Evolutionary conservation across 1,140 invertebrate species (phyloP).

Genomic region (Frieseomelitta varia): DNA sequence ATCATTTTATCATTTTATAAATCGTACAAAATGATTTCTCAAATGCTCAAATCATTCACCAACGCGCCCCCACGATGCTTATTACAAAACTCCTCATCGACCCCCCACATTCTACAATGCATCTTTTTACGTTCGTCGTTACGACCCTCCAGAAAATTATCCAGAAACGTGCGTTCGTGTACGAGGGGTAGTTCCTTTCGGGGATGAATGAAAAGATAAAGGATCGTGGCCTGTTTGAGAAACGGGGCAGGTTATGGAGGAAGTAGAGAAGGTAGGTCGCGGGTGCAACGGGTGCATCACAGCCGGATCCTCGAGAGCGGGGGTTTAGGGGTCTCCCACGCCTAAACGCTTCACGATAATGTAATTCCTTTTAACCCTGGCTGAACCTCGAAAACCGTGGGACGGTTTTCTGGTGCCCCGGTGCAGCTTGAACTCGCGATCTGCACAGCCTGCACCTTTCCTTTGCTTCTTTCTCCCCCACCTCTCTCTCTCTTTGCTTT

Average conservation of each 20-base stretch:
- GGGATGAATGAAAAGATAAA: constrained; percentile 32
- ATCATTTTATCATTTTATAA: too few species aligned
- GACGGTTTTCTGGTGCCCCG: constrained; percentile 50
- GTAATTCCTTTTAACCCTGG: constrained; percentile 73
- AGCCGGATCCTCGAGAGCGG: constrained; percentile 55
- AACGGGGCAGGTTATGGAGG: constrained; percentile 5
- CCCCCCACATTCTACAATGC: neutral
- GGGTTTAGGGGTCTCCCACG: constrained; percentile 68
- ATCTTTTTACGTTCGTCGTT: neutral
- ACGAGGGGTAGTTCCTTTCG: neutral
- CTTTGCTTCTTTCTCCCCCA: neutral
- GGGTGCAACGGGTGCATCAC: constrained; percentile 66
- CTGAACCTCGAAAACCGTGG: constrained; percentile 70
- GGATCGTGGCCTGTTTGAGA: neutral
- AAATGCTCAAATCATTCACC: too few species aligned
- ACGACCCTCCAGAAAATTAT: neutral
- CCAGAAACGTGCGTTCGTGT: neutral
- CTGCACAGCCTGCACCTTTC: constrained; percentile 22
- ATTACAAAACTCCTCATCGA: too few species aligned
- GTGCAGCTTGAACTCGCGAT: constrained; percentile 42
- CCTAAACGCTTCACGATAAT: constrained; percentile 75
- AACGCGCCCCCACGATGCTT: neutral
- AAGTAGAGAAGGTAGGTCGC: constrained; percentile 54
- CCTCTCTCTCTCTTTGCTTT: neutral
- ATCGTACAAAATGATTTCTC: too few species aligned